Conservation (phyloP, 2,888 invertebrate genomes). For the Sphecodes monilicornis region DNA sequence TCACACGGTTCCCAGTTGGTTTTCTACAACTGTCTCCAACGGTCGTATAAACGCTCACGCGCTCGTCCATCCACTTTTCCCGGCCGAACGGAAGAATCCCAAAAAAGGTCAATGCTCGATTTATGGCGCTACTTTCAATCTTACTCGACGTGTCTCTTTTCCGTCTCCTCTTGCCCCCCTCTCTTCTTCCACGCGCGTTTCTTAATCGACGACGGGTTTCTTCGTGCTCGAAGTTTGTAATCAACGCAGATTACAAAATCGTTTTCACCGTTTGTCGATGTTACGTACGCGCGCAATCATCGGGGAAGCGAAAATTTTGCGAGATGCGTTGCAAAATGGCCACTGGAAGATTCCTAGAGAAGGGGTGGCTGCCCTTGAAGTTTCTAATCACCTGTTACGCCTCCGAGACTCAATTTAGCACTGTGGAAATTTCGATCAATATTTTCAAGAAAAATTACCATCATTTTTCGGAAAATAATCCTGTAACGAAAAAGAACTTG, state of each 20-base stretch:
- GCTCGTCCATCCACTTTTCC: constrained; percentile 65
- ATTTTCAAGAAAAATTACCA: neutral
- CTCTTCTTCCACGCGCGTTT: neutral
- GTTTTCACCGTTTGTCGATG: neutral
- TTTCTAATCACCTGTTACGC: neutral
- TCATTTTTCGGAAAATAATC: neutral
- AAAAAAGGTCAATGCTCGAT: constrained; percentile 67
- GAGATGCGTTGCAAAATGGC: neutral
- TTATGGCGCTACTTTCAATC: constrained; percentile 68
- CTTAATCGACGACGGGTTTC: constrained; percentile 17
- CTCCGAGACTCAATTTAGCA: neutral
- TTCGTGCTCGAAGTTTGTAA: constrained; percentile 23
- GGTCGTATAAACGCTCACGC: constrained; percentile 52
- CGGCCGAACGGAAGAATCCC: constrained; percentile 64
- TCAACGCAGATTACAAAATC: constrained; percentile 9
- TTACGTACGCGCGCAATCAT: neutral
- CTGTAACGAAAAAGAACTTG: no score
- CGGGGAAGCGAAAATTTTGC: neutral
- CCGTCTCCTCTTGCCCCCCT: neutral
- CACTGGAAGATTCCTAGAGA: neutral
- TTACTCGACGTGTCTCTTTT: constrained; percentile 48
- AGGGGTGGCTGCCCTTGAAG: neutral
- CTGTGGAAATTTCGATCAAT: neutral
- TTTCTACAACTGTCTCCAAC: constrained; percentile 14
- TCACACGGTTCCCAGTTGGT: neutral